Conservation (phyloP, 1,140 invertebrate species). For the Drosophila truncata region DNA sequence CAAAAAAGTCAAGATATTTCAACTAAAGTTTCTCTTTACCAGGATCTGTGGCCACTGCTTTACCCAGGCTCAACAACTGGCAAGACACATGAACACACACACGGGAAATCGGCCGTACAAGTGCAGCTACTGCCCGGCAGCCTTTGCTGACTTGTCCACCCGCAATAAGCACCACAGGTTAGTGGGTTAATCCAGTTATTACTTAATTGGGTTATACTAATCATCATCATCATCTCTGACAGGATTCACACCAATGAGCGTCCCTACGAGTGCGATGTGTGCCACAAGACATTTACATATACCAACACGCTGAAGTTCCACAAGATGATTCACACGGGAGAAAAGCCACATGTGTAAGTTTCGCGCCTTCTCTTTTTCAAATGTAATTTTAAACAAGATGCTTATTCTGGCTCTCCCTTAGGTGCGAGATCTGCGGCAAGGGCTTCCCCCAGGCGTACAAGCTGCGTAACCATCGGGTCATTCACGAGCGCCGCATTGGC, state of each 20-base stretch:
- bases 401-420: slow-evolving; percentile 15
- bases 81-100: slow-evolving; percentile 82
- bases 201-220: not conserved
- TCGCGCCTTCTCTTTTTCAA: not conserved
- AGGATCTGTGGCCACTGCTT: slow-evolving; percentile 82
- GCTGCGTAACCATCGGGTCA: slow-evolving; percentile 73
- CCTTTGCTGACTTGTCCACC: slow-evolving; percentile 88
- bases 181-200: not conserved
- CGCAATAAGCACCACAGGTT: slow-evolving; percentile 87
- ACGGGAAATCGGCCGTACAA: slow-evolving; percentile 88
- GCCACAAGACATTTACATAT: slow-evolving; percentile 88
- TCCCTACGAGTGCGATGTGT: slow-evolving; percentile 87
- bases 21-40: not conserved
- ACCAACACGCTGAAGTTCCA: slow-evolving; percentile 84
- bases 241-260: slow-evolving; percentile 88
- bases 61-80: slow-evolving; percentile 77
- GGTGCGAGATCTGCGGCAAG: slow-evolving; percentile 81
- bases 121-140: slow-evolving; percentile 89
- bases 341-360: slow-evolving; percentile 83
- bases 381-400: too few species aligned
- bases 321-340: slow-evolving; percentile 83
- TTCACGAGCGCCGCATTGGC: slow-evolving; percentile 58
- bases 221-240: not conserved
- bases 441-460: slow-evolving; percentile 79
- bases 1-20: not conserved